These are phyloP conservation scores for Delia radicum DNA, from an alignment of 1,140 invertebrate species.

Conservation along the genomic window DNA sequence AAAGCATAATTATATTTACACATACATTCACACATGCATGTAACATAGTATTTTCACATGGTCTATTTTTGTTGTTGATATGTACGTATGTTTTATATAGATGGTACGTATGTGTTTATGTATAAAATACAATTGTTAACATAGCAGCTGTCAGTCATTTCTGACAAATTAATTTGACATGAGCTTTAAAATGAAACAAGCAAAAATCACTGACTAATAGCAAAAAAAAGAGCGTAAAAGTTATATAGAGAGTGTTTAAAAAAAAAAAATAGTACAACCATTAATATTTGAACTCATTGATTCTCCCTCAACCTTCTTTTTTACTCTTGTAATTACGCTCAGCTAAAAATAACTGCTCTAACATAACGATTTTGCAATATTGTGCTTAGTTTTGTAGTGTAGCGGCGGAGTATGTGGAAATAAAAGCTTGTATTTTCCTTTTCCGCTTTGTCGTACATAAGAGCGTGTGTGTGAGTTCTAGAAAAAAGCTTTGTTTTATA, in stretches of 20 bases:
- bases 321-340: not conserved
- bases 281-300: too few relatives aligned
- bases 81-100: too few relatives aligned
- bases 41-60: not conserved
- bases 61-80: not conserved
- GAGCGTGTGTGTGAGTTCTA: not conserved
- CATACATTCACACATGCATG: not conserved
- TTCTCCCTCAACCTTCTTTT: too few relatives aligned
- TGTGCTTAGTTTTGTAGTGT: too few relatives aligned
- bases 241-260: not conserved
- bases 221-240: not conserved
- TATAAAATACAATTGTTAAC: conserved; percentile 17
- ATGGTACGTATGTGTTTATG: not conserved
- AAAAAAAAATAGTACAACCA: not conserved
- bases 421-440: too few relatives aligned
- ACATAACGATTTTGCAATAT: not conserved
- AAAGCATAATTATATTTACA: not conserved
- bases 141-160: conserved; percentile 28
- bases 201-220: not conserved
- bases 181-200: not conserved
- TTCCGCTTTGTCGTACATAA: too few relatives aligned
- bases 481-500: not conserved
- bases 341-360: not conserved
- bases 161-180: conserved; percentile 32
- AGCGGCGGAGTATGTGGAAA: too few relatives aligned